A percentile compares a stretch with the other conserved stretches of the same genome.
Evolutionary conservation across 2,113 vertebrate species (phyloP).

Genomic region (Chauna torquata): DNA sequence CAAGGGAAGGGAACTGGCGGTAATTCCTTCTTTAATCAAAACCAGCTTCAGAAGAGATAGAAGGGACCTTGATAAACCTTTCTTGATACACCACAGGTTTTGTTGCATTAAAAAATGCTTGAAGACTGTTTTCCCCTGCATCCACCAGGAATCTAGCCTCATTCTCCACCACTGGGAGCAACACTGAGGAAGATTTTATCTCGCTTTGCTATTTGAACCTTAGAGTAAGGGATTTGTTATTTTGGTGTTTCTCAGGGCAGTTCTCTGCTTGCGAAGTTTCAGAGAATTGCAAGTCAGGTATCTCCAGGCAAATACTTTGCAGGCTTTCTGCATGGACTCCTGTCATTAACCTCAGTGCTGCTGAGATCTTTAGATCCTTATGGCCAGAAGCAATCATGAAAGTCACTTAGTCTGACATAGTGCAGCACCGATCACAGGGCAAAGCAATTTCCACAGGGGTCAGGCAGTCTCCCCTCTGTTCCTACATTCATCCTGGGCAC

Average conservation of each 20-base stretch:
- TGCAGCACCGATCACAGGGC: neutral
- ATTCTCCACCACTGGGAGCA: neutral
- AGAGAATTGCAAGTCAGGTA: neutral
- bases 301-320: neutral
- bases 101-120: neutral
- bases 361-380: neutral
- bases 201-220: neutral
- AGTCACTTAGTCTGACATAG: neutral
- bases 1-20: conserved; percentile 33
- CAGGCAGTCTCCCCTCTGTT: neutral
- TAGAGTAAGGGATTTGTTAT: neutral
- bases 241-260: neutral
- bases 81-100: neutral
- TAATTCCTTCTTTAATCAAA: conserved; percentile 39
- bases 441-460: neutral
- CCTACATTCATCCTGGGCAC: neutral
- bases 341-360: neutral
- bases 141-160: neutral
- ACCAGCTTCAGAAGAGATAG: neutral
- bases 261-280: neutral
- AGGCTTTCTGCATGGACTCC: neutral
- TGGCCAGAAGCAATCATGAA: neutral
- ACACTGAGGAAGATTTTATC: neutral
- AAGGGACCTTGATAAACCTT: conserved; percentile 51
- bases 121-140: neutral